Base-by-base conservation (phyloP, 1,140 invertebrate genomes). In the Drosophila malerkotliana region DNA sequence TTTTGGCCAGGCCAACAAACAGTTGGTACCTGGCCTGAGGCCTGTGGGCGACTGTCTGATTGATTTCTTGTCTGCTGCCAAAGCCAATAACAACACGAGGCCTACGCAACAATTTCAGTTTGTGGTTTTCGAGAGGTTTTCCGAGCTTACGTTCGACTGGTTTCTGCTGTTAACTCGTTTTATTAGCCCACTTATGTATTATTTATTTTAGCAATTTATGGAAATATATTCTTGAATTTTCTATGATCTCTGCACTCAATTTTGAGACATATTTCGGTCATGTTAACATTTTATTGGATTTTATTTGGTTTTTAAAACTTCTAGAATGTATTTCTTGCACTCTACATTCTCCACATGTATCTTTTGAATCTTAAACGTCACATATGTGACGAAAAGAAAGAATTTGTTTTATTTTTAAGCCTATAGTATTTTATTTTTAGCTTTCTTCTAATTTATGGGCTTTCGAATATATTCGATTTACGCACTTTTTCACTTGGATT, bases 401-500 rank as follows among this genome's bases (percentile, higher is more conserved):
- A 44, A 15, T 18, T 45, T 37, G 24, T n/a, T 62, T 63, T 79
- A 58, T 41, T 79, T 61, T 39, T 30, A 62, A 55, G 26, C 58
- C 34, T 21, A 39, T 24, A 56, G 26, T 52, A 28, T 41, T 61
- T 72, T 78, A 78, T 78, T 78, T 67, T 59, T 58, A 66, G 62
- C 34, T 37, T 62, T 61, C 55, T 39, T 52, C 24, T 54, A 24
- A 79, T 78, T 75, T 62, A 74, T 57, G 47, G n/a, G 28, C 61
- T 49, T 12, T 61, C 24, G 73, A 69, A 63, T 53, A 73, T 52
- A 28, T 61, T 4, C 4, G 18, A 37, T 51, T 79, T 51, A 83
- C 79, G 71, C 75, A 83, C 79, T 75, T 75, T 75, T 56, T 74
- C 76, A 83, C 53, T 62, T 32, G 48, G 58, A 45, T 74, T 63